Conservation (phyloP, 35 echinoderm and acorn worm genomes). For the Lytechinus pictus region DNA sequence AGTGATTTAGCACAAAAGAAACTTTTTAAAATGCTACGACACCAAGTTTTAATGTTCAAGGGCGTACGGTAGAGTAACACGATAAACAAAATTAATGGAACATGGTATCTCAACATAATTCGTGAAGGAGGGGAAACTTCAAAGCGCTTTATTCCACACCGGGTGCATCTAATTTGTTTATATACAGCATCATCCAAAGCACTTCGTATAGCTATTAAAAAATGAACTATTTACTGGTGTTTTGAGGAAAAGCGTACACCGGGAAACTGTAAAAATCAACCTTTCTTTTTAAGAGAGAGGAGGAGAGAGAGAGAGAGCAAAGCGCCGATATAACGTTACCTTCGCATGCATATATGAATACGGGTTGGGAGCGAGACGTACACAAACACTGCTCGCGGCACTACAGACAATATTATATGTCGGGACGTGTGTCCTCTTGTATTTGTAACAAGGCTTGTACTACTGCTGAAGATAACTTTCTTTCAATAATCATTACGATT, state of each 20-base stretch:
- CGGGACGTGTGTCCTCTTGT: neutral
- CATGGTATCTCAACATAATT: neutral
- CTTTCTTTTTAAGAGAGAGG: neutral
- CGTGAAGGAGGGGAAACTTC: neutral
- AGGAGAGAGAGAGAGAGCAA: neutral
- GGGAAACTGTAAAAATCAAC: neutral
- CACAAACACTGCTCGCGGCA: neutral
- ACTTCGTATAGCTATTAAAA: neutral
- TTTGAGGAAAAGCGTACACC: neutral
- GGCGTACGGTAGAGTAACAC: neutral
- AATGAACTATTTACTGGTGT: neutral
- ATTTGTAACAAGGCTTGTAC: neutral
- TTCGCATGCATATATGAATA: neutral
- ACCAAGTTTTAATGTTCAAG: too few species aligned
- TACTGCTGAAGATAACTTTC: neutral
- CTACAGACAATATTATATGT: neutral
- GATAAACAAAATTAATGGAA: neutral
- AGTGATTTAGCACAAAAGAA: too few species aligned
- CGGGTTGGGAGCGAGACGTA: neutral
- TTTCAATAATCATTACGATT: too few species aligned
- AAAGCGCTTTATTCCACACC: neutral
- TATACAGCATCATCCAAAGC: neutral
- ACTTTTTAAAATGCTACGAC: too few species aligned
- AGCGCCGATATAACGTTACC: slow-evolving; percentile 5
- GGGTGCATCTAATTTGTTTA: neutral